Percentiles rank a stretch among this genome's conserved stretches.
Conservation (phyloP, 2,113 vertebrate species). For the Lampris incognitus region DNA sequence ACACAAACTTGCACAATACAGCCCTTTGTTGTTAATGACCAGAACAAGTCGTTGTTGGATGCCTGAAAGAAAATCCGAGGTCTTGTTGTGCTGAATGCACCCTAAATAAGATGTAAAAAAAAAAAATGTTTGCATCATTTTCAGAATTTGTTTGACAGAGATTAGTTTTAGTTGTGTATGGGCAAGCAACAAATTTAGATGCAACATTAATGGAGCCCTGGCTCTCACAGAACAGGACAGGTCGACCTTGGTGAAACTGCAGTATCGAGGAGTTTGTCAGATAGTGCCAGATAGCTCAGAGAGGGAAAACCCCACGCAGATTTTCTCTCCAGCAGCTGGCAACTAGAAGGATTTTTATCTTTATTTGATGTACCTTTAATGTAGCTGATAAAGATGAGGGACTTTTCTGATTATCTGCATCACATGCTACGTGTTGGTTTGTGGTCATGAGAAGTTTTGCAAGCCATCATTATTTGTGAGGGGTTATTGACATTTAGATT, state of each 20-base stretch:
- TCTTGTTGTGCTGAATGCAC: neutral
- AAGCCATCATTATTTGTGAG: conserved; percentile 27
- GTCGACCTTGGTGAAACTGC: neutral
- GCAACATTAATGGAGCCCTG: no score
- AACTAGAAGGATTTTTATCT: conserved; percentile 9
- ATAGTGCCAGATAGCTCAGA: neutral
- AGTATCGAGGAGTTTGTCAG: conserved; percentile 10
- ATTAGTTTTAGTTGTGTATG: no score
- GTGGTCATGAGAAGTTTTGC: neutral
- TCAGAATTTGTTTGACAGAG: no score
- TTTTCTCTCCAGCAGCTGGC: neutral
- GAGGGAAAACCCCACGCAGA: conserved; percentile 39
- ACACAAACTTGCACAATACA: neutral
- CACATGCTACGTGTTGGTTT: neutral
- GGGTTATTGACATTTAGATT: neutral
- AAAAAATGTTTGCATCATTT: no score
- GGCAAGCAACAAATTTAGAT: no score
- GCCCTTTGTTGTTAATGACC: neutral
- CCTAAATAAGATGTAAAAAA: no score
- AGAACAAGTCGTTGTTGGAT: neutral
- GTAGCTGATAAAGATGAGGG: neutral
- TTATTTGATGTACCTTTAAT: neutral
- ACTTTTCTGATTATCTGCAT: conserved; percentile 12
- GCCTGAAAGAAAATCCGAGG: neutral
- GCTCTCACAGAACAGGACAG: neutral